Base-by-base conservation (phyloP, 2,113 vertebrate species). In the Bubalus kerabau region DNA sequence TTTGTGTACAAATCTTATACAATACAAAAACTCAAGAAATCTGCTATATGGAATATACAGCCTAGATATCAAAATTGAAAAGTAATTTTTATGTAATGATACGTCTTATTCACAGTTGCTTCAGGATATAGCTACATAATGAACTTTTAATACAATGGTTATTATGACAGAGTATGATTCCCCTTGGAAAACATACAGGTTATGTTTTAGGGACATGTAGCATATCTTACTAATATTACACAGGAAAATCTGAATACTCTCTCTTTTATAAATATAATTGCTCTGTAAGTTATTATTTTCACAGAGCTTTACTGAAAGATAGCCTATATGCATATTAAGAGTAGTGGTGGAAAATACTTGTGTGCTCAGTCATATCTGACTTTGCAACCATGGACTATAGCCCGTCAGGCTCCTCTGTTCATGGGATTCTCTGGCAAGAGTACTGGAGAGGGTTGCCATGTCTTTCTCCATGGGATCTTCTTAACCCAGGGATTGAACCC, bases 1-100 rank as follows among this genome's bases (percentile, higher is more conserved):
- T 30, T 24, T 36, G 54, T 40, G 28, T 56, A 84, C 56, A 89
- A 93, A 84, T 64, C 81, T 81, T 87, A 91, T 36, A 57, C n/a
- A 78, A 43, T 54, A 52, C 32, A 67, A 91, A 95, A 46, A 13
- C 14, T 57, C 12, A 91, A 86, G 32, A 87, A 56, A 81, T 57
- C 11, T 30, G 36, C 48, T 80, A 11, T 50, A 11, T 91, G 56
- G 28, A 84, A 28, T 91, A 48, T 57, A 56, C 80, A 48, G 11
- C 17, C 28, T 91, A 54, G 15, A 57, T 81, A 74, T 57, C 28
- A 87, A 91, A 56, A 86, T 12, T 56, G 28, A 54, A 24, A 64
- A 57, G 15, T 87, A 48, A 57, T 67, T 80, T 26, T 87, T 24
- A 56, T 17, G 9, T 54, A 81, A 43, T 52, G 28, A 78, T 30